These are phyloP conservation scores for Hyles euphorbiae DNA, from an alignment of 1,140 invertebrate genomes.

Conservation along the genomic window DNA sequence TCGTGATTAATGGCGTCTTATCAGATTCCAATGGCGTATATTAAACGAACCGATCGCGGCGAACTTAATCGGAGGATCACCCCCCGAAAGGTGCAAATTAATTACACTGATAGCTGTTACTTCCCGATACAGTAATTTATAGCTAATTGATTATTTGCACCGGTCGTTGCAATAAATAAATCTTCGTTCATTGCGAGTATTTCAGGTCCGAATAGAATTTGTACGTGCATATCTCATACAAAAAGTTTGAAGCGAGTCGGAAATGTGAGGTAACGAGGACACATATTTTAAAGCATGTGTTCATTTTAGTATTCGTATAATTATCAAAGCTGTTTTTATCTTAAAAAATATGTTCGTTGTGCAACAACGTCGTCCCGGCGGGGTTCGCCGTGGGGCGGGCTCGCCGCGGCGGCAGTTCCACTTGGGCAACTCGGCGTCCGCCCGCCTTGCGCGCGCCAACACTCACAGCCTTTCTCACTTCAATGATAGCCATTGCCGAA, in stretches of 20 bases:
- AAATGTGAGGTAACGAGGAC: no score
- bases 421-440: constrained; percentile 34
- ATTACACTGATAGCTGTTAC: constrained; percentile 44
- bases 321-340: constrained; percentile 34
- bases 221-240: no score
- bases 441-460: constrained; percentile 36
- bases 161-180: neutral
- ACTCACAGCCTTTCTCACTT: constrained; percentile 11
- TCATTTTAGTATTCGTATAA: no score
- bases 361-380: constrained; percentile 37
- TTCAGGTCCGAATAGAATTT: no score
- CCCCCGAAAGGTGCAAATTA: constrained; percentile 50
- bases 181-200: no score
- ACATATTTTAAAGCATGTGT: no score
- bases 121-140: constrained; percentile 35
- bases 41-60: constrained; percentile 31
- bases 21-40: constrained; percentile 44
- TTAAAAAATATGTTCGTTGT: constrained; percentile 39
- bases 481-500: constrained; percentile 21
- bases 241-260: no score
- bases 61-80: constrained; percentile 36
- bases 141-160: constrained; percentile 41
- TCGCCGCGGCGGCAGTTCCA: constrained; percentile 52
- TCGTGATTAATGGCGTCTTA: constrained; percentile 52
- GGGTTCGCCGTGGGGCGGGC: constrained; percentile 42